Conservation (phyloP, 2,113 vertebrate genomes). For the Tylochromis polylepis region DNA sequence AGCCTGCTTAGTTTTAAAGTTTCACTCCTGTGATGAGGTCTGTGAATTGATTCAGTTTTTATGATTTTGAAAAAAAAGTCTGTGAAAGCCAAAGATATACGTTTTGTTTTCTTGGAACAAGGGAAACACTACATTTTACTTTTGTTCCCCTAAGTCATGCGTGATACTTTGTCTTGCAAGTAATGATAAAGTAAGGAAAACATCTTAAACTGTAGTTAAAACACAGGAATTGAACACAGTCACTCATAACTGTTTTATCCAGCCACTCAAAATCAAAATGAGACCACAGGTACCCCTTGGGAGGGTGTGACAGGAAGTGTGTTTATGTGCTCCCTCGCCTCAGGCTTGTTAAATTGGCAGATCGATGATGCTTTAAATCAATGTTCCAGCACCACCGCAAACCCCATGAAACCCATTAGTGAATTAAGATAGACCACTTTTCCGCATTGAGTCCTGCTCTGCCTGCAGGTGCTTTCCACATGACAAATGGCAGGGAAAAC, state of each 20-base stretch:
- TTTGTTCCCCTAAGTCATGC: neutral
- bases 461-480: slow-evolving; percentile 42
- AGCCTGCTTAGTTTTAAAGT: neutral
- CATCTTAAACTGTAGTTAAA: neutral
- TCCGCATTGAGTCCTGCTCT: slow-evolving; percentile 36
- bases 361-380: slow-evolving; percentile 69
- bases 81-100: neutral
- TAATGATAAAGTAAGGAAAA: neutral
- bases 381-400: slow-evolving; percentile 56
- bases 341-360: slow-evolving; percentile 59
- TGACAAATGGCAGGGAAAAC: slow-evolving; percentile 28
- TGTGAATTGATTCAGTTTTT: neutral
- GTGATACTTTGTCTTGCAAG: neutral
- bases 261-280: slow-evolving; percentile 30
- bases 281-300: slow-evolving; percentile 1
- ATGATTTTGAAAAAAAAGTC: neutral
- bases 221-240: neutral
- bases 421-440: slow-evolving; percentile 60
- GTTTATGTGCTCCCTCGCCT: slow-evolving; percentile 31
- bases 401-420: slow-evolving; percentile 68
- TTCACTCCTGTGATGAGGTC: neutral
- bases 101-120: neutral
- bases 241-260: neutral
- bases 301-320: slow-evolving; percentile 9
- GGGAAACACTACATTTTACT: neutral